Evolutionary conservation across 2,797 vertebrate genomes (phyloP), one percentile per base, ranked within the genome.

Genomic region (Gorsachius magnificus): DNA sequence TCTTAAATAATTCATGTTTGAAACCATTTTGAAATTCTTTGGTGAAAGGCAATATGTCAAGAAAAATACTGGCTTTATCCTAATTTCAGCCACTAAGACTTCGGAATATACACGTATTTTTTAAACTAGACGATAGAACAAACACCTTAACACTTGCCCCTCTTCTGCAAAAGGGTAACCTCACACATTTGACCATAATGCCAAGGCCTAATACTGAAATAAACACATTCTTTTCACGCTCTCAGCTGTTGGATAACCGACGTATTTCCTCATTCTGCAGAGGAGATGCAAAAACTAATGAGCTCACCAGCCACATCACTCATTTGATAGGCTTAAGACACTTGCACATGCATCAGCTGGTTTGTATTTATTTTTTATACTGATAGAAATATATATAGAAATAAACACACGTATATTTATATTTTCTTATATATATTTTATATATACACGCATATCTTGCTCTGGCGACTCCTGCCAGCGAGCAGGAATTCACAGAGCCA

Each of bases 1-100:
- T 50, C 83, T 92, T 94, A 72, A 92, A 90, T 94, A 81, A 96
- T 69, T 90, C 54, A 76, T 38, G 57, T 8, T 26, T 76, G 69
- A 90, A 94, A 89, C 71, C 81, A 76, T 74, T 57, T 72, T 65
- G 43, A 75, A 91, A 95, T 92, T 77, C n/a, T 92, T 78, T 7
- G 7, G 16, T 72, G 72, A 76, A 83, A 76, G 14, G 38, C 45
- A 74, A 0, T 20, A 66, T 2, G 5, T 41, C 64, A 45, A 77
- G 65, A 75, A 61, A 84, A 93, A 69, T 6, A 45, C 5, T 2
- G 24, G 10, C 2, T 80, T 86, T 48, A 58, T 11, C 35, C 14
- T 33, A 36, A 53, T 72, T 63, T n/a, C 17, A 88, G 54, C 13
- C 33, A n/a, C n/a, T 63, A 26, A 33, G 14, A 21, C 22, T 48